A percentile compares a stretch with the other conserved stretches of the same genome.
phyloP scores from a whole-genome alignment of 1,140 invertebrate genomes.

The Charaxes varanes region DNA sequence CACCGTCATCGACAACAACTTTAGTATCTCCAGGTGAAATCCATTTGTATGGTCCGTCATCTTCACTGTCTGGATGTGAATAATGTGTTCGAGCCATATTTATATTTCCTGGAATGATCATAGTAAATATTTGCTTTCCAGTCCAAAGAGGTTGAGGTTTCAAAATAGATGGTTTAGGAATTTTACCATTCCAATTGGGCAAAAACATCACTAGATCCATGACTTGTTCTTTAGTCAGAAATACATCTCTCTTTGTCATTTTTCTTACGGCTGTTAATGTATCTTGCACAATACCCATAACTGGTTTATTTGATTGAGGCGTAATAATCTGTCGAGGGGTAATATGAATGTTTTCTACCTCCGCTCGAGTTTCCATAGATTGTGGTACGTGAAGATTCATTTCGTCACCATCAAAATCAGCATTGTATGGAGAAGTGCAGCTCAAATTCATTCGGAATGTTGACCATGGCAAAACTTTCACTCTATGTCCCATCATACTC shows the following conservation, averaged over 20 bases:
- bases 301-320: slow-evolving; percentile 97
- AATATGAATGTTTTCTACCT: slow-evolving; percentile 98
- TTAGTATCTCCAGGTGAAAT: slow-evolving; percentile 99
- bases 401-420: slow-evolving; percentile 99
- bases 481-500: slow-evolving; percentile 99
- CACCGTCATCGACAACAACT: slow-evolving; percentile 98
- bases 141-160: slow-evolving; percentile 99
- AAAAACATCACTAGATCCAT: slow-evolving; percentile 99
- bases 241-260: slow-evolving; percentile 99
- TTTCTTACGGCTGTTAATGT: slow-evolving; percentile 98
- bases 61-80: slow-evolving; percentile 99
- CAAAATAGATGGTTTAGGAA: slow-evolving; percentile 98
- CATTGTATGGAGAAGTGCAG: slow-evolving; percentile 99
- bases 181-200: slow-evolving; percentile 99
- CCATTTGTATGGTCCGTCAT: slow-evolving; percentile 99
- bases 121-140: slow-evolving; percentile 97
- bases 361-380: slow-evolving; percentile 98
- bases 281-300: slow-evolving; percentile 99
- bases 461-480: slow-evolving; percentile 98
- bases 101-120: slow-evolving; percentile 99
- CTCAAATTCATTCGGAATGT: slow-evolving; percentile 96
- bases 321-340: slow-evolving; percentile 99
- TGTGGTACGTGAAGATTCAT: slow-evolving; percentile 99
- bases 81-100: slow-evolving; percentile 98
- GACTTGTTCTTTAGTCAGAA: slow-evolving; percentile 97